Evolutionary conservation across 2,888 invertebrate genomes (phyloP).

Genomic region (Syritta pipiens): DNA sequence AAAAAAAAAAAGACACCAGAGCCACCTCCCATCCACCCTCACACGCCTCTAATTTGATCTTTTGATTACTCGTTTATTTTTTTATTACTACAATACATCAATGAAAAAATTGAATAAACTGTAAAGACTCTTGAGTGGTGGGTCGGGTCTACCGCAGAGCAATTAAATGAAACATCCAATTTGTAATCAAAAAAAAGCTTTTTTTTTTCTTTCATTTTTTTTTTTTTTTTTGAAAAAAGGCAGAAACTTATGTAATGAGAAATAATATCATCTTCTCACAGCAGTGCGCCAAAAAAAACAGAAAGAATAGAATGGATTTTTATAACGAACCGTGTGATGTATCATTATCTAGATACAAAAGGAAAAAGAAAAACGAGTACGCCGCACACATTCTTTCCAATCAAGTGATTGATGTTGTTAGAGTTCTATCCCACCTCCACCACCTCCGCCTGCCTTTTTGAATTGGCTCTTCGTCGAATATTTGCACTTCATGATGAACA

Average conservation of each 20-base stretch:
- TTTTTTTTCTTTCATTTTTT: background rate
- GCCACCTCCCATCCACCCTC: no score
- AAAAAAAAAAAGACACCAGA: background rate
- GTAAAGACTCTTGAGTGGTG: background rate
- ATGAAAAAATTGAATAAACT: background rate
- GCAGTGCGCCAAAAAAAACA: constrained; percentile 13
- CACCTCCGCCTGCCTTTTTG: no score
- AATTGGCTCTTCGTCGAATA: background rate
- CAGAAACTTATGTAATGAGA: constrained; percentile 27
- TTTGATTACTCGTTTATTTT: background rate
- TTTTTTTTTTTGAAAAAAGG: no score
- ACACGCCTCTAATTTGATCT: background rate
- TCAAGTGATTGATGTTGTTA: constrained; percentile 4
- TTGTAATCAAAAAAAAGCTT: background rate
- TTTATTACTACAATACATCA: no score
- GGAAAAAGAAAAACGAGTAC: background rate
- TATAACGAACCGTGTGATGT: background rate
- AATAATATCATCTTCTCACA: constrained; percentile 25
- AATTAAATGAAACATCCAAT: constrained; percentile 5
- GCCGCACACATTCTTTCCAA: background rate
- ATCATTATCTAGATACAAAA: background rate
- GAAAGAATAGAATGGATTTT: background rate
- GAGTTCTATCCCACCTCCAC: no score
- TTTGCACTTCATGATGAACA: constrained; percentile 23
- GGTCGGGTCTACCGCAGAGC: background rate